Conservation (phyloP, 2,113 vertebrate genomes). For the Festucalex cinctus region DNA sequence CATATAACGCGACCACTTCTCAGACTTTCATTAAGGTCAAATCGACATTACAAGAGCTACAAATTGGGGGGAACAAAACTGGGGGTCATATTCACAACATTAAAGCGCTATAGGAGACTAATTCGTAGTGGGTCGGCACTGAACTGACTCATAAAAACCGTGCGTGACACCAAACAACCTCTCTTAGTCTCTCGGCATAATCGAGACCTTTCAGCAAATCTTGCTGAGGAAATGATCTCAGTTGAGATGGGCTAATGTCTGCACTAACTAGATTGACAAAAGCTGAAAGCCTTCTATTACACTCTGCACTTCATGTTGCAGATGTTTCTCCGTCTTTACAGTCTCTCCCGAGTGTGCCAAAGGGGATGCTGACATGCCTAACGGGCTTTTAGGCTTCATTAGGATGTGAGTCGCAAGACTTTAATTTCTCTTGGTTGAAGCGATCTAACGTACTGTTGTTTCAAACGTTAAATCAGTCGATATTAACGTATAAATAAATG, state of each 20-base stretch:
- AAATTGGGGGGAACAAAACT: background rate
- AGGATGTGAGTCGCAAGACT: slow-evolving; percentile 48
- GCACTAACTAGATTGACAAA: slow-evolving; percentile 27
- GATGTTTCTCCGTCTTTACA: slow-evolving; percentile 36
- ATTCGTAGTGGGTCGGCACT: background rate
- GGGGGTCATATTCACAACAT: too few species aligned
- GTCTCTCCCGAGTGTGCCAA: slow-evolving; percentile 30
- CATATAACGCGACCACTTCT: slow-evolving; percentile 33
- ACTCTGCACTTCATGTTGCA: slow-evolving; percentile 44
- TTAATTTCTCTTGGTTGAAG: slow-evolving; percentile 12
- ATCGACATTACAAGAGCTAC: slow-evolving; percentile 21
- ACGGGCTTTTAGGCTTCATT: slow-evolving; percentile 49
- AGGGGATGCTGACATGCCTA: slow-evolving; percentile 21
- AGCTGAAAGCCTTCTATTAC: slow-evolving; percentile 40
- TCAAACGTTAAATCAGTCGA: slow-evolving; percentile 9
- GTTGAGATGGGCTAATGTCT: slow-evolving; percentile 33
- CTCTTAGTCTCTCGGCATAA: background rate
- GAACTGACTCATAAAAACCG: background rate
- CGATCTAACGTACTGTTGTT: slow-evolving; percentile 1
- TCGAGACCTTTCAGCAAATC: slow-evolving; percentile 15
- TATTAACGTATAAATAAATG: slow-evolving; percentile 20
- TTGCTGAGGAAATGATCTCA: background rate
- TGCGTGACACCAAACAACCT: background rate
- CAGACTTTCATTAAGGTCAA: slow-evolving; percentile 31
- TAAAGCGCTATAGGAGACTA: too few species aligned